These are phyloP conservation scores for Drosophila neotestacea DNA, from an alignment of 2,888 invertebrate genomes.

Conservation along the genomic window DNA sequence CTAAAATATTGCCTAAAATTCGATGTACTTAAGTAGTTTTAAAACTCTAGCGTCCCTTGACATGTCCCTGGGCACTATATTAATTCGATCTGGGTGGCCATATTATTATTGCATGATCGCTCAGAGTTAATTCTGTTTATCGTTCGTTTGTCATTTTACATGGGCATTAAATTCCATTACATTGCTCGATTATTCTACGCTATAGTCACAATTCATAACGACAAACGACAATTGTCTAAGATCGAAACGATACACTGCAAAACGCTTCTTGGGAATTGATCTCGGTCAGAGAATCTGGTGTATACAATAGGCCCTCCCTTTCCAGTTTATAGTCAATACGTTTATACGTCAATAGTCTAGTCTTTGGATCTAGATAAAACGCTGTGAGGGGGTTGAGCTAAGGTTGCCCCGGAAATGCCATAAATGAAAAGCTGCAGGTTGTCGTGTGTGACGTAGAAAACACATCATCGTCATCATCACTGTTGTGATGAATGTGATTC, in stretches of 20 bases:
- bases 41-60: too few species aligned
- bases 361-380: background rate
- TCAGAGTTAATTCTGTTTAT: slow-evolving; percentile 16
- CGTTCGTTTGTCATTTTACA: slow-evolving; percentile 35
- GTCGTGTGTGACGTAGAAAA: slow-evolving; percentile 15
- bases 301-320: slow-evolving; percentile 3
- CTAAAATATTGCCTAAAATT: too few species aligned
- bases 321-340: background rate
- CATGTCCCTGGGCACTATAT: too few species aligned
- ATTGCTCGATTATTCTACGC: slow-evolving; percentile 47
- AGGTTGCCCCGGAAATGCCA: slow-evolving; percentile 50
- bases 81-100: too few species aligned
- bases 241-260: slow-evolving; percentile 45
- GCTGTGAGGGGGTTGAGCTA: slow-evolving; percentile 2
- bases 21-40: too few species aligned
- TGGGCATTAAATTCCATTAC: slow-evolving; percentile 45
- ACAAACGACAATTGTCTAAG: slow-evolving; percentile 41
- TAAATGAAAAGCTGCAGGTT: slow-evolving; percentile 8
- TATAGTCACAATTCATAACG: slow-evolving; percentile 5
- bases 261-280: slow-evolving; percentile 57
- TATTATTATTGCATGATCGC: too few species aligned
- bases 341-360: background rate
- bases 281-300: background rate
- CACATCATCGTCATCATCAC: too few species aligned
- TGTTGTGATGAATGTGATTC: slow-evolving; percentile 27